Conservation (phyloP, 92 coral and sea anemone genomes). For the Heliopora coerulea region DNA sequence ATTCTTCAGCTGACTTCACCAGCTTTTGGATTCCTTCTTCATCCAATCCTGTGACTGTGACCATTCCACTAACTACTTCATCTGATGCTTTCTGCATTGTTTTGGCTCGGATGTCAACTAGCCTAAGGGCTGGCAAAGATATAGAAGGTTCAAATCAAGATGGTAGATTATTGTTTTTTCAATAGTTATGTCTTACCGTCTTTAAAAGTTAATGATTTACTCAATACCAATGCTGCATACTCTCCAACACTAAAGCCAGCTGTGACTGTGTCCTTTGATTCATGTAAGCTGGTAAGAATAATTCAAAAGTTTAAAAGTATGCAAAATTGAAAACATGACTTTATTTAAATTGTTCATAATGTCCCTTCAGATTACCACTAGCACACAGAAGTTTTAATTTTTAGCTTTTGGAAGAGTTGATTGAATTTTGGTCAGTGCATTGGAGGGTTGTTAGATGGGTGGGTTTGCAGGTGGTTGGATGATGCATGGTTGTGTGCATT, state of each 20-base stretch:
- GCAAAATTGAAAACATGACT: too few relatives aligned
- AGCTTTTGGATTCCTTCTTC: slow-evolving; percentile 51
- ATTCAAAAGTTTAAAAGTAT: background rate
- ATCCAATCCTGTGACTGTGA: slow-evolving; percentile 65
- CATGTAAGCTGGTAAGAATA: background rate
- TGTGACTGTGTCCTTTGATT: slow-evolving; percentile 32
- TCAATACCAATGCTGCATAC: slow-evolving; percentile 78
- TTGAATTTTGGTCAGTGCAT: too few relatives aligned
- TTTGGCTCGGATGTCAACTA: slow-evolving; percentile 74
- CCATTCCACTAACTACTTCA: slow-evolving; percentile 82
- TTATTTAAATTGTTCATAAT: too few relatives aligned
- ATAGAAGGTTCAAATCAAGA: background rate
- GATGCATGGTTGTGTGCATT: too few relatives aligned
- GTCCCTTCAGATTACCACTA: too few relatives aligned
- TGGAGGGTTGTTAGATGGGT: too few relatives aligned
- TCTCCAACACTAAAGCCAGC: slow-evolving; percentile 99
- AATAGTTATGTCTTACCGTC: slow-evolving; percentile 63
- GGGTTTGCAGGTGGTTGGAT: too few relatives aligned
- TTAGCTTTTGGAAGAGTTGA: too few relatives aligned
- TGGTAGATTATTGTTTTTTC: background rate
- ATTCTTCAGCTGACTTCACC: slow-evolving; percentile 59
- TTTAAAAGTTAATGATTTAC: slow-evolving; percentile 77
- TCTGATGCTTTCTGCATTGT: slow-evolving; percentile 95
- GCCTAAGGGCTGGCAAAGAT: slow-evolving; percentile 57
- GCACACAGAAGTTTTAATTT: too few relatives aligned